These are phyloP conservation scores for Pseudopipra pipra DNA, from an alignment of 2,113 vertebrate species.

Conservation along the genomic window DNA sequence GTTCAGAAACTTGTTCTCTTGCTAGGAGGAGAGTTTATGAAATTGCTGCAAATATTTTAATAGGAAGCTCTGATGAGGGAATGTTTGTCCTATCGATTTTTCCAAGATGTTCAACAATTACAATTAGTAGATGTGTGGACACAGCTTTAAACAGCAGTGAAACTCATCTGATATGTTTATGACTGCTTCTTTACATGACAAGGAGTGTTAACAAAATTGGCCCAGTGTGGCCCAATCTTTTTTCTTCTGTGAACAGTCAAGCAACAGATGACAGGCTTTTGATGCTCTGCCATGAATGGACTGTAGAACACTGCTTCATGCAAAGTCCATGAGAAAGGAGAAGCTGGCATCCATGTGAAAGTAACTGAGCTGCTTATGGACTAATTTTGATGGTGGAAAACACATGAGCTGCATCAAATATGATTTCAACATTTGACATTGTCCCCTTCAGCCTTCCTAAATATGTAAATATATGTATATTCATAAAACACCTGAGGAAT, in stretches of 20 bases:
- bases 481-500: neutral
- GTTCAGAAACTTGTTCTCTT: neutral
- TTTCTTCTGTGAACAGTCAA: neutral
- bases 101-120: neutral
- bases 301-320: neutral
- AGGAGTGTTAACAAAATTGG: neutral
- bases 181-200: neutral
- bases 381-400: neutral
- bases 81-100: neutral
- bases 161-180: neutral
- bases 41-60: neutral
- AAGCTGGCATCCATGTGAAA: accelerated
- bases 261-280: accelerated
- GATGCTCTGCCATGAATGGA: neutral
- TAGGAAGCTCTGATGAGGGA: neutral
- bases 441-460: neutral
- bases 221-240: neutral
- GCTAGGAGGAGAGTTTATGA: neutral
- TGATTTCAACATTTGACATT: neutral
- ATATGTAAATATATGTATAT: neutral
- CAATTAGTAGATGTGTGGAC: neutral
- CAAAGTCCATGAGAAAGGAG: neutral
- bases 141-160: neutral
- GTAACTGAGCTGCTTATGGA: neutral
- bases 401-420: neutral